Base-by-base conservation (phyloP, 2,888 invertebrate species). In the Arge pagana region DNA sequence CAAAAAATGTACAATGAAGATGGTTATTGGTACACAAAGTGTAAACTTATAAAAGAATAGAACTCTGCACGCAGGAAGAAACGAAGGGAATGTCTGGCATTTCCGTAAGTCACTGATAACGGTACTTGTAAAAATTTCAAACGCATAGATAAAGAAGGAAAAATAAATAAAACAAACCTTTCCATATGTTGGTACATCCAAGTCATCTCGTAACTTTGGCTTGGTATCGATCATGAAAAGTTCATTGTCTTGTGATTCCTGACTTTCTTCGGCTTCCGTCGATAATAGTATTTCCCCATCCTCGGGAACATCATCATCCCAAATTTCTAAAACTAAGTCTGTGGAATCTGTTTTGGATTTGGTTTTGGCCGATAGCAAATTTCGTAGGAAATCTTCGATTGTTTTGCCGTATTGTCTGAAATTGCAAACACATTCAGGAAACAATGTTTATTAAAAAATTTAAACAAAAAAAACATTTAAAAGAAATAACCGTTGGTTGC, bases 201-300 rank as follows among this genome's bases (percentile, higher is more conserved):
- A 57, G 49, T 69, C 65, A 49, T 72, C 66, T 51, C 63, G 65
- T 15, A 68, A 18, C 16, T 74, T 72, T 10, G 82, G 82, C 24
- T 69, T 74, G 4, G 77, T 80, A 56, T 82, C 82, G 41, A 82
- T 60, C 8, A 74, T 70, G 63, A 82, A 82, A 1, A 80, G 52
- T 21, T 59, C 50, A 41, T 56, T 49, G 26, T 58, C 57, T 4
- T 51, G 19, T 24, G 26, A 33, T n/a, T 59, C 55, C n/a, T 31
- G 21, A 7, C 48, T 57, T 39, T 58, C 55, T 8, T 57, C 57
- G 40, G 48, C 57, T 35, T 57, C 57, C 11, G 40, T 49, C 15
- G 2, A 50, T 48, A 39, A 36, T 11, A 24, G 8, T 8, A 49
- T 57, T 15, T 50, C 41, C 26, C 48, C 48, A 16, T 54, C 56